phyloP scores from a whole-genome alignment of 2,888 invertebrate species.

The Pammene fasciana region DNA sequence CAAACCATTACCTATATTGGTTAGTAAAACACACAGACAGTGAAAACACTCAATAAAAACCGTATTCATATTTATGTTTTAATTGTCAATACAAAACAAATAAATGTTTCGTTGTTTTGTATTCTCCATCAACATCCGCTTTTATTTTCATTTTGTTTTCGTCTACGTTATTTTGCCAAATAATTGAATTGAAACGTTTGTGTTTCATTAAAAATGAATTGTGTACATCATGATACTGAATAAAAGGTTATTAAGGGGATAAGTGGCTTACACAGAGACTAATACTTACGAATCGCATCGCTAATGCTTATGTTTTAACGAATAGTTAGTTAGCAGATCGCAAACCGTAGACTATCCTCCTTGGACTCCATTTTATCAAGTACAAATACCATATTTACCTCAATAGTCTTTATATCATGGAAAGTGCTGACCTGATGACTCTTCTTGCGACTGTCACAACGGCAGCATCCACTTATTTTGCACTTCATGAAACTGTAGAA shows the following conservation, averaged over 20 bases:
- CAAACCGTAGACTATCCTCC: too few relatives aligned
- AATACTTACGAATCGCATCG: too few relatives aligned
- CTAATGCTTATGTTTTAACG: constrained; percentile 44
- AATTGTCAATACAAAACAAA: background rate
- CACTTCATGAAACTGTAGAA: too few relatives aligned
- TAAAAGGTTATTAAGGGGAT: too few relatives aligned
- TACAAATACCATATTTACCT: too few relatives aligned
- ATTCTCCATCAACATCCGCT: background rate
- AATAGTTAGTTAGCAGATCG: constrained; percentile 53
- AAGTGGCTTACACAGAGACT: too few relatives aligned
- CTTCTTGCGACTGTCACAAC: too few relatives aligned
- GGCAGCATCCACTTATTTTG: too few relatives aligned
- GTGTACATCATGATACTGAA: background rate
- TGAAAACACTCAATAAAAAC: background rate
- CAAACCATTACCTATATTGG: too few relatives aligned
- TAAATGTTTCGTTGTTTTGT: background rate
- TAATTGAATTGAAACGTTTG: constrained; percentile 2
- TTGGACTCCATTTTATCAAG: too few relatives aligned
- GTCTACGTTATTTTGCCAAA: background rate
- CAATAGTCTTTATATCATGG: too few relatives aligned
- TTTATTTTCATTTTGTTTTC: background rate
- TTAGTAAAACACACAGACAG: background rate
- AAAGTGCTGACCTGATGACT: too few relatives aligned
- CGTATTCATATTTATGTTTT: background rate
- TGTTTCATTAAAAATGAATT: background rate